Evolutionary conservation across 2,797 vertebrate species (phyloP).

Genomic region (Enteromius paludinosus): DNA sequence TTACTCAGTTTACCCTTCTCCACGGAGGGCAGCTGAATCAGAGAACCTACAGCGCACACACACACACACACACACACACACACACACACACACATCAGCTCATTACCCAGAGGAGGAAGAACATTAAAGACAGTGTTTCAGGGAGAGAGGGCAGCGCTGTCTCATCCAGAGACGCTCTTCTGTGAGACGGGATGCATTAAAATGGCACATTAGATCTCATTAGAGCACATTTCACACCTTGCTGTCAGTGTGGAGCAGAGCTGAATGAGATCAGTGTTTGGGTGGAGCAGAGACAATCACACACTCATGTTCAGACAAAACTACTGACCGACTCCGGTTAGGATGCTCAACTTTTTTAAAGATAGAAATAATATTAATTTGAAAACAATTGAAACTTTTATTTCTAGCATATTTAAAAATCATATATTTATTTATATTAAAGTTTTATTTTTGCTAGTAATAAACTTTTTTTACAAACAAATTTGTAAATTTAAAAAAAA

Average conservation of each 20-base stretch:
- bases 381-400: too few species aligned
- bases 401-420: too few species aligned
- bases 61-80: not conserved
- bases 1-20: conserved; percentile 94
- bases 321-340: not conserved
- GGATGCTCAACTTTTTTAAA: not conserved
- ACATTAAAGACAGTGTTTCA: not conserved
- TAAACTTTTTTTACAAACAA: too few species aligned
- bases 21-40: conserved; percentile 93
- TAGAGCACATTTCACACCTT: conserved; percentile 30
- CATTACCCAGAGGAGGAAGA: not conserved
- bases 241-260: conserved; percentile 5
- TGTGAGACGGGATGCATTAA: not conserved
- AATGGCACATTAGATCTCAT: conserved; percentile 6
- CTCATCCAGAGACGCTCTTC: not conserved
- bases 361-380: not conserved
- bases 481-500: too few species aligned
- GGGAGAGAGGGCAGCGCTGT: not conserved
- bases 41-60: conserved; percentile 81
- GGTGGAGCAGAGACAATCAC: not conserved
- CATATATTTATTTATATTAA: too few species aligned
- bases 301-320: not conserved
- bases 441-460: too few species aligned
- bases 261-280: conserved; percentile 5
- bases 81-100: not conserved